phyloP scores from a whole-genome alignment of 2,888 invertebrate species.

The Drosophila cognata region DNA sequence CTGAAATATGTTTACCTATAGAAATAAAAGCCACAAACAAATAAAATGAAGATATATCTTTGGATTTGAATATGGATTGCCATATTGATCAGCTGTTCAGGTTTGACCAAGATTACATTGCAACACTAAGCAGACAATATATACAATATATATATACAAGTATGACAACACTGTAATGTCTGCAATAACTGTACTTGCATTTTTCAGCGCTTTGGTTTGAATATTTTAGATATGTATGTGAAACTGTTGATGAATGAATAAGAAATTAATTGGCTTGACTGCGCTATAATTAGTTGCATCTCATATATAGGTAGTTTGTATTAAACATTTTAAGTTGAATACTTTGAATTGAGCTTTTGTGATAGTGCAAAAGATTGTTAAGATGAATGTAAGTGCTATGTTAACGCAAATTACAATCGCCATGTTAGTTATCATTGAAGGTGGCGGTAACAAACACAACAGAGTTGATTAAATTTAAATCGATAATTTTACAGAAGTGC shows the following conservation, averaged over 20 bases:
- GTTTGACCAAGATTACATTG: background rate
- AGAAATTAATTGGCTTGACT: slow-evolving; percentile 13
- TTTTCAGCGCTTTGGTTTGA: slow-evolving; percentile 20
- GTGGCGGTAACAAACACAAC: background rate
- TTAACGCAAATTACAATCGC: slow-evolving; percentile 44
- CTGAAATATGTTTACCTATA: slow-evolving; percentile 13
- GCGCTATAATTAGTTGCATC: slow-evolving; percentile 8
- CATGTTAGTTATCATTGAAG: slow-evolving; percentile 46
- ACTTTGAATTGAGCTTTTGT: slow-evolving; percentile 6
- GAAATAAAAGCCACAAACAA: background rate
- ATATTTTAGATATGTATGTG: background rate
- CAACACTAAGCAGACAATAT: background rate
- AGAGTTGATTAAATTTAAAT: background rate
- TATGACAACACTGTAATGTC: too few species aligned
- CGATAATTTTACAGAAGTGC: background rate
- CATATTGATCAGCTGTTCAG: background rate
- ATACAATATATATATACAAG: too few species aligned
- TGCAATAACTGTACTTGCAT: background rate
- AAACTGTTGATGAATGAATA: background rate
- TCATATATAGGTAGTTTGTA: slow-evolving; percentile 4
- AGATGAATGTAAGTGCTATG: slow-evolving; percentile 29
- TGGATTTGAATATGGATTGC: slow-evolving; percentile 3
- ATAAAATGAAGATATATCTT: background rate
- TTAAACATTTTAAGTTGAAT: slow-evolving; percentile 22
- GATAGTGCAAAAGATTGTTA: slow-evolving; percentile 26